A percentile compares a stretch with the other conserved stretches of the same genome.
Evolutionary conservation across 2,797 vertebrate species (phyloP).

Genomic region (Acrocephalus scirpaceus): DNA sequence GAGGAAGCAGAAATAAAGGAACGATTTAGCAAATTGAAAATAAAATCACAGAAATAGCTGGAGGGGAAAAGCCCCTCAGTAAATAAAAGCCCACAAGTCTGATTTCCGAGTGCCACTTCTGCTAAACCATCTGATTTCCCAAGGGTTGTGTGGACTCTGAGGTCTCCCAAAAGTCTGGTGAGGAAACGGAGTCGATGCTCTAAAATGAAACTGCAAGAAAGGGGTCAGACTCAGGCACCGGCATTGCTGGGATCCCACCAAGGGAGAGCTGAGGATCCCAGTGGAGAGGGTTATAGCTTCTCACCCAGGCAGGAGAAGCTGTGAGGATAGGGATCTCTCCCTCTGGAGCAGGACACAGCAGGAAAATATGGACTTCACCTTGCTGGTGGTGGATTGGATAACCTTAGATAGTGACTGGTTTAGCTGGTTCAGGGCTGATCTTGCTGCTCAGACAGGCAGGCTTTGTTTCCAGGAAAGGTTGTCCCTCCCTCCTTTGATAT

Average conservation of each 20-base stretch:
- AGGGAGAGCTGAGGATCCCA: background rate
- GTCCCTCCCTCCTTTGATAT: background rate
- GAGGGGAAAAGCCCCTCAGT: background rate
- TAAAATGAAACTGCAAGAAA: background rate
- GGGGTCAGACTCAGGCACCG: background rate
- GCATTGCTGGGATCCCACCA: accelerated
- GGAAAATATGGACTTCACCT: background rate
- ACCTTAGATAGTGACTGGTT: background rate
- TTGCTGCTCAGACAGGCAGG: background rate
- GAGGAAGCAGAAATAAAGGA: slow-evolving; percentile 31
- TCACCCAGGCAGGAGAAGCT: background rate
- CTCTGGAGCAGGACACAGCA: background rate
- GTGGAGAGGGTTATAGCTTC: background rate
- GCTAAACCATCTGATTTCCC: background rate
- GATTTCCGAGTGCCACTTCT: background rate
- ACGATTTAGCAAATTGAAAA: slow-evolving; percentile 16
- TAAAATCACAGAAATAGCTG: slow-evolving; percentile 6
- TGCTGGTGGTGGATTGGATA: accelerated
- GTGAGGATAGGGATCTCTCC: background rate
- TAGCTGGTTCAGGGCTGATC: background rate
- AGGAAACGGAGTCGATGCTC: accelerated
- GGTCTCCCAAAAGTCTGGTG: background rate
- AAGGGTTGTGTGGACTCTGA: accelerated
- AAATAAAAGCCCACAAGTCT: background rate
- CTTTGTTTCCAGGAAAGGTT: background rate